phyloP scores from a whole-genome alignment of 2,888 invertebrate genomes.

The Tiliacea citrago region DNA sequence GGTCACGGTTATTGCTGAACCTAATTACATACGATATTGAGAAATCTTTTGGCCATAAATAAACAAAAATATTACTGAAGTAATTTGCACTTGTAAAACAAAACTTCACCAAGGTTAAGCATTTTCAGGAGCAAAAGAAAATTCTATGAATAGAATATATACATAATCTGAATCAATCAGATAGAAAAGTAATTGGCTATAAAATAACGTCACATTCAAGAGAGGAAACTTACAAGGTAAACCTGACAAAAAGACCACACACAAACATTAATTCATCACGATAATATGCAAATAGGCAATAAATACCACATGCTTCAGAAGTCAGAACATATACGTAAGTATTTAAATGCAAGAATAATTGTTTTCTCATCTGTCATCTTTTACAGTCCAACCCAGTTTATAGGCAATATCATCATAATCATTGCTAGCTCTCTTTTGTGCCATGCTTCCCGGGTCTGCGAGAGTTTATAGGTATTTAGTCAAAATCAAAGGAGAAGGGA shows the following conservation, averaged over 20 bases:
- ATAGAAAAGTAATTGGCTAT: background rate
- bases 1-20: background rate
- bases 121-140: background rate
- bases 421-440: no score
- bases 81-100: background rate
- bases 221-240: constrained; percentile 45
- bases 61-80: background rate
- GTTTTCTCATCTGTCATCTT: background rate
- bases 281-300: constrained; percentile 40
- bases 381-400: background rate
- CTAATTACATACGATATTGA: background rate
- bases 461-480: background rate
- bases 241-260: constrained; percentile 28
- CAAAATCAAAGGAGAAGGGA: background rate
- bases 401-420: background rate
- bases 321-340: background rate
- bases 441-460: background rate
- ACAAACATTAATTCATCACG: constrained; percentile 31
- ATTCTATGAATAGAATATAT: background rate
- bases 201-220: background rate
- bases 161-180: background rate
- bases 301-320: constrained; percentile 9
- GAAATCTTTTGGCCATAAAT: constrained; percentile 3
- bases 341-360: constrained; percentile 9
- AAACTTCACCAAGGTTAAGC: background rate